Evolutionary conservation across 2,797 vertebrate genomes (phyloP).

Genomic region (Poeciliopsis turneri): DNA sequence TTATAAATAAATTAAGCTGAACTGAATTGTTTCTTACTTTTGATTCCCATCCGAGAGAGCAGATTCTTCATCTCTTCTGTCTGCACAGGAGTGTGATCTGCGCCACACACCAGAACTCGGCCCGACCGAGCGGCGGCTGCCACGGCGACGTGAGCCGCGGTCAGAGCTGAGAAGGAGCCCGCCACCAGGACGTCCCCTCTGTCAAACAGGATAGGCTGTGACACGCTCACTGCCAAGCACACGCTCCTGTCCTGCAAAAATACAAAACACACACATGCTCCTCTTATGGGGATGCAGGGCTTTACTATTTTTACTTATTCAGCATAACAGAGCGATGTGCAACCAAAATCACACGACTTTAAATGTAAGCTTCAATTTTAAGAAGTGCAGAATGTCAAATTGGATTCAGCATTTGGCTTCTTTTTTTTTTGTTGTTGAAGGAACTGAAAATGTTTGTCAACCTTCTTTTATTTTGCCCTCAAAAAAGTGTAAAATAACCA

Average conservation of each 20-base stretch:
- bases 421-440: background rate
- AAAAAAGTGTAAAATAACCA: background rate
- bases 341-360: constrained; percentile 1
- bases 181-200: constrained; percentile 84
- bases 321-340: background rate
- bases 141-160: constrained; percentile 84
- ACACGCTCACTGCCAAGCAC: constrained; percentile 85
- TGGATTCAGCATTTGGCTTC: background rate
- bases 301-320: background rate
- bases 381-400: background rate
- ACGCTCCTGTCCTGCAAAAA: constrained; percentile 87
- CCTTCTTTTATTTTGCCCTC: constrained; percentile 1
- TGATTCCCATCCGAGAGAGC: constrained; percentile 82
- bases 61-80: constrained; percentile 77
- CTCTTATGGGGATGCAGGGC: background rate
- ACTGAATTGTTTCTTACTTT: constrained; percentile 81
- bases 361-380: constrained; percentile 2
- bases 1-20: background rate
- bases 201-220: constrained; percentile 81
- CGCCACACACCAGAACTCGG: constrained; percentile 85
- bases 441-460: background rate
- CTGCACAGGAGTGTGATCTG: constrained; percentile 73
- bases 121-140: constrained; percentile 68
- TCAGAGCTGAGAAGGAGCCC: constrained; percentile 85
- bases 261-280: background rate